Conservation (phyloP, 2,888 invertebrate species). For the Tipula confusa region DNA sequence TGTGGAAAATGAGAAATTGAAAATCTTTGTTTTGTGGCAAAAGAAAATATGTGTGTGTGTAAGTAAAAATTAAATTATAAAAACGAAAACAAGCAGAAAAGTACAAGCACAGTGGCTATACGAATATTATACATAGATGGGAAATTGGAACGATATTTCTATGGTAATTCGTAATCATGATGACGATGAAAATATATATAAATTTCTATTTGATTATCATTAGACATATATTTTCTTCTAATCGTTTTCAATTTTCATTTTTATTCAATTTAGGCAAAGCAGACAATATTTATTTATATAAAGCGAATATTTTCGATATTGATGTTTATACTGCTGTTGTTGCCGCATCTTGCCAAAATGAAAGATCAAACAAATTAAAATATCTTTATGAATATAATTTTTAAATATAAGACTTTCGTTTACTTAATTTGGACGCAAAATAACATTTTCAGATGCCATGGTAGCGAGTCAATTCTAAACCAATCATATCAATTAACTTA, state of each 20-base stretch:
- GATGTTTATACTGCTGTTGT: not conserved
- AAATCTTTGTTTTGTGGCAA: not conserved
- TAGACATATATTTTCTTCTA: not conserved
- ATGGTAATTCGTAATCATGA: not conserved
- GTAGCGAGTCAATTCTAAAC: no score
- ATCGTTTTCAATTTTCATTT: conserved; percentile 12
- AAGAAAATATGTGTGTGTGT: not conserved
- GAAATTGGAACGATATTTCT: not conserved
- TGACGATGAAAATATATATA: not conserved
- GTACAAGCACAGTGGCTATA: not conserved
- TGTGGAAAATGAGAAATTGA: conserved; percentile 16
- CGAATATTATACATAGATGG: no score
- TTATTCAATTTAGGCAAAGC: not conserved
- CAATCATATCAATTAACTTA: no score
- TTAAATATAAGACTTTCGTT: no score
- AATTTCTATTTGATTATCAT: conserved; percentile 15
- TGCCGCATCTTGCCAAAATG: no score
- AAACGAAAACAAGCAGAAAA: not conserved
- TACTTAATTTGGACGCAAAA: no score
- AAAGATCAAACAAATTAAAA: not conserved
- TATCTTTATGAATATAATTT: not conserved
- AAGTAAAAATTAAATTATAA: conserved; percentile 16
- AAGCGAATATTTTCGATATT: not conserved
- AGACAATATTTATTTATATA: not conserved
- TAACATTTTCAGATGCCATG: no score